These are phyloP conservation scores for Heterotilapia buettikoferi DNA, from an alignment of 2,113 vertebrate species.

Conservation along the genomic window DNA sequence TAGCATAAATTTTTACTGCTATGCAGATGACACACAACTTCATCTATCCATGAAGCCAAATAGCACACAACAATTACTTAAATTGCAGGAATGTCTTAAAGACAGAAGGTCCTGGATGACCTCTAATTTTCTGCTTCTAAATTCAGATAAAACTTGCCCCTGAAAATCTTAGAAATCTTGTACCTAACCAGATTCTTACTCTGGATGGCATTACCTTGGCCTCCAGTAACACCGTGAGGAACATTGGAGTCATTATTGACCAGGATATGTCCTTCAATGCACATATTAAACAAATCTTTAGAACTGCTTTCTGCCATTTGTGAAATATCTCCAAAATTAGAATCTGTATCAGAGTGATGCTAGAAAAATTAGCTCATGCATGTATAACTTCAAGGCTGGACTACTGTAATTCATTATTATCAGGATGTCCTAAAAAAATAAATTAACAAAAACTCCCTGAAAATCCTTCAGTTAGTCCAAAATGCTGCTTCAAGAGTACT, in stretches of 20 bases:
- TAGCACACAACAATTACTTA: neutral
- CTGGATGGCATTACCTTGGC: neutral
- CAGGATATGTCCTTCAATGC: neutral
- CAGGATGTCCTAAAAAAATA: neutral
- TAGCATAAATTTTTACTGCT: neutral
- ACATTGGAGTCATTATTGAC: neutral
- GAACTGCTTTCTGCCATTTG: neutral
- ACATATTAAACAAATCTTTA: neutral
- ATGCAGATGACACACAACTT: neutral
- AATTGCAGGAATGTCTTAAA: neutral
- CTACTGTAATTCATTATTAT: neutral
- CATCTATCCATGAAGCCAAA: neutral
- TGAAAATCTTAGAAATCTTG: neutral
- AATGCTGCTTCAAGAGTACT: neutral
- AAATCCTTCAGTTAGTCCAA: neutral
- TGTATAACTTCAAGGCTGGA: neutral
- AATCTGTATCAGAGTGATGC: neutral
- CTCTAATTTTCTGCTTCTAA: neutral
- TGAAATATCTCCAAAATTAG: neutral
- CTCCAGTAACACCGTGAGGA: neutral
- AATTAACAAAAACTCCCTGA: accelerated
- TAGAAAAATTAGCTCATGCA: neutral
- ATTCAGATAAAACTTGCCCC: neutral
- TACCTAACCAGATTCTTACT: neutral
- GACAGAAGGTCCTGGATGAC: neutral